Conservation (phyloP, 2,113 vertebrate genomes). For the Sturnira hondurensis region DNA sequence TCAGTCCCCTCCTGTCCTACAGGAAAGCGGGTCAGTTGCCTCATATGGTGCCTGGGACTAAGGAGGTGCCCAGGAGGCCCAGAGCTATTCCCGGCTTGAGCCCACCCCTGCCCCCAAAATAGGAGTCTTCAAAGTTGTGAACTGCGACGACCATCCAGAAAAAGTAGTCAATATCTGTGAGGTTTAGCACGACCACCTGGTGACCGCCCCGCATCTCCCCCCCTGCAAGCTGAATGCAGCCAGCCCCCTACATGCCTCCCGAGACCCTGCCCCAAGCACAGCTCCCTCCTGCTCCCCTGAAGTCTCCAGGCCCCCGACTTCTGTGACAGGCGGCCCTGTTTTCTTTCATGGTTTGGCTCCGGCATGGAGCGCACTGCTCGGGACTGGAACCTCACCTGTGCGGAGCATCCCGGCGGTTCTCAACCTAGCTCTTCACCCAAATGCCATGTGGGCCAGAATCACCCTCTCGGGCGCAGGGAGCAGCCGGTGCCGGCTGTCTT, state of each 20-base stretch:
- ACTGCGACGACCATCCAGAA: no score
- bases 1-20: background rate
- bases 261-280: background rate
- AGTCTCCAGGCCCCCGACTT: background rate
- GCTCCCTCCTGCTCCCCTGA: background rate
- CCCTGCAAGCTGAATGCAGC: fast-evolving
- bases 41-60: background rate
- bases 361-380: fast-evolving
- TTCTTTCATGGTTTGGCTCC: background rate
- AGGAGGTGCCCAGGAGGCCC: background rate
- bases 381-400: background rate
- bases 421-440: background rate
- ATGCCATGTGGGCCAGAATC: fast-evolving
- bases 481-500: background rate
- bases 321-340: fast-evolving
- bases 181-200: background rate
- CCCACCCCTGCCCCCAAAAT: background rate
- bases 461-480: fast-evolving
- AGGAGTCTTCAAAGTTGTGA: background rate
- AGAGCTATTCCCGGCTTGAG: background rate
- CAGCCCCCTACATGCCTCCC: background rate
- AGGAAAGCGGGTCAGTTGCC: background rate
- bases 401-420: background rate
- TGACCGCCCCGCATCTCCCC: background rate
- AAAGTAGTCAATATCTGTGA: fast-evolving